A percentile compares a stretch with the other conserved stretches of the same genome.
These are phyloP conservation scores for Sturnira hondurensis DNA, from an alignment of 2,113 vertebrate species.

Conservation along the genomic window DNA sequence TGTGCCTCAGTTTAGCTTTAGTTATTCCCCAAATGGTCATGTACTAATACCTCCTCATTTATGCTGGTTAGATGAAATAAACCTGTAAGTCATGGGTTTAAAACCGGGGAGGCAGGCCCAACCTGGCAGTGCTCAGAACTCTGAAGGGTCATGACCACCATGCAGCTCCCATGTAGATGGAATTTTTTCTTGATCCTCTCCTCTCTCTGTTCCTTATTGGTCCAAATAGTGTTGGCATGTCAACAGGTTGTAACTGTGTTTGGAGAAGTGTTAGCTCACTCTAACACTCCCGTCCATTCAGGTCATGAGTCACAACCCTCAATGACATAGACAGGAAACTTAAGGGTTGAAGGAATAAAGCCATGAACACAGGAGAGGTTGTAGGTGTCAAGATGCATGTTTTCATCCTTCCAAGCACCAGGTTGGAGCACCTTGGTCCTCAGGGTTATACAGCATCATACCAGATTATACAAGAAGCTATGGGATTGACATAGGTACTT, in stretches of 20 bases:
- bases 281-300: not conserved
- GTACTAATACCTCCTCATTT: not conserved
- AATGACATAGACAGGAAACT: not conserved
- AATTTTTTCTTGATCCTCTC: not conserved
- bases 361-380: not conserved
- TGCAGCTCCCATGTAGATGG: not conserved
- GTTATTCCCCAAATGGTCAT: not conserved
- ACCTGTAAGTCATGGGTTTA: not conserved
- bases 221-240: not conserved
- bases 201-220: not conserved
- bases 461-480: not conserved
- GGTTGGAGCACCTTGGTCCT: not conserved
- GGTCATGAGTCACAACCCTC: not conserved
- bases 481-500: not conserved
- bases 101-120: not conserved
- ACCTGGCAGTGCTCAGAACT: not conserved
- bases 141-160: not conserved
- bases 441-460: not conserved
- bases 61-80: not conserved
- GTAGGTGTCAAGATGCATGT: not conserved
- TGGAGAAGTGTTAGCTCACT: not conserved
- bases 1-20: not conserved
- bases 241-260: not conserved
- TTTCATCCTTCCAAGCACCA: not conserved
- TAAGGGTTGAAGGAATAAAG: not conserved